Evolutionary conservation across 2,888 invertebrate genomes (phyloP), one percentile per base, ranked within the genome.

Genomic region (Nomada hirtipes): DNA sequence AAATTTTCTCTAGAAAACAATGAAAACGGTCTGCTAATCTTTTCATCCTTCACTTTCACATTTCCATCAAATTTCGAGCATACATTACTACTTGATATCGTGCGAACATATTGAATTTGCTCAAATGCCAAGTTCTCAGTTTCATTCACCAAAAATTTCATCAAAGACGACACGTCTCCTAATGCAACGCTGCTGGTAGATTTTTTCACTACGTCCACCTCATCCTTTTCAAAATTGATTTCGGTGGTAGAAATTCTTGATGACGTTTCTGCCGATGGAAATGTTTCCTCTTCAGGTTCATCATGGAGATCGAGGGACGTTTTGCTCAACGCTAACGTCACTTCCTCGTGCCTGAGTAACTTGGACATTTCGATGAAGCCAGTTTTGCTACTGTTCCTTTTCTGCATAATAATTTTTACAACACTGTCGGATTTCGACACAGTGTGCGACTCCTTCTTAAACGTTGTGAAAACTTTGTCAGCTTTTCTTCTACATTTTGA

Each of bases 1-100:
- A 90, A 18, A 60, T 78, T 85, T 64, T 87, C 78, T 29, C 85
- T 84, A 1, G 87, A 80, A 10, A 90, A n/a, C 7, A 87, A 7
- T 7, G 57, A 52, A 50, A 61, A 53, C 47, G 11, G 10, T 15
- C 20, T 18, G 4, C 4, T 4, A 7, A 13, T 0, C n/a, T 11
- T 63, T 15, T 3, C n/a, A n/a, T 26, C 76, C 59, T 73, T 15
- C 47, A 18, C 69, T 26, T 42, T 67, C n/a, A 9, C 26, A 15
- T 36, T 52, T 2, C 23, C 23, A 3, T 15, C 15, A 9, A 23
- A 60, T 42, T 7, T 52, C 15, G 29, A 20, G 11, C 53, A 2
- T 3, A 11, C 11, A 11, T 13, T 23, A 2, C 3, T 20, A 11
- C 11, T 44, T 10, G 76, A 55, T 1, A 44, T 15, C 60, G 44